Evolutionary conservation across 2,797 vertebrate genomes (phyloP).

Genomic region (Lepidocolaptes lacrymiger): DNA sequence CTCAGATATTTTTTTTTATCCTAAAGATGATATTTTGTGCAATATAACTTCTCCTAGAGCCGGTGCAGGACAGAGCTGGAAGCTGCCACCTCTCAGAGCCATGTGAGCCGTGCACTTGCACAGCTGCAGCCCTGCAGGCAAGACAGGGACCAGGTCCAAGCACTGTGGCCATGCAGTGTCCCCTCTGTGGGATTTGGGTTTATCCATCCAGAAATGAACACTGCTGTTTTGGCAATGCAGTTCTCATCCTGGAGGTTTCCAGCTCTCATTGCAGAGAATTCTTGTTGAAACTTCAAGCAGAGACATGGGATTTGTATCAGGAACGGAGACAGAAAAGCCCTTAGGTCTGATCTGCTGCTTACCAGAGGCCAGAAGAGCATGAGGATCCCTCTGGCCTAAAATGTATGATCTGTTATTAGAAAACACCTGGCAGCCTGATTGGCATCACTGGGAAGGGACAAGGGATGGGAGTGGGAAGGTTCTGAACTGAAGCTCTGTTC

Average conservation of each 20-base stretch:
- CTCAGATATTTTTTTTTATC: not conserved
- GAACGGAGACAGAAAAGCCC: not conserved
- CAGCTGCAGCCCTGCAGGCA: not conserved
- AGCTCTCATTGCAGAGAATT: not conserved
- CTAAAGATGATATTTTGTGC: not conserved
- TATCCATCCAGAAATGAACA: not conserved
- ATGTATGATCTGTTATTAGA: conserved; percentile 23
- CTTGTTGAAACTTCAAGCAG: not conserved
- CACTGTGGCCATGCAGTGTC: accelerated
- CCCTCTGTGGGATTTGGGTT: not conserved
- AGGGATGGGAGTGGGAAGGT: not conserved
- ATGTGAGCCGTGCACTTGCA: not conserved
- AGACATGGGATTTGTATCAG: not conserved
- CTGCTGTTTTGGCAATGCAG: not conserved
- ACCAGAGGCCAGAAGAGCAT: not conserved
- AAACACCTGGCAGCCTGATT: conserved; percentile 36
- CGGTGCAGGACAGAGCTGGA: not conserved
- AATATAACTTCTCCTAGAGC: not conserved
- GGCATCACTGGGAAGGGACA: not conserved
- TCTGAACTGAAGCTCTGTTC: not conserved
- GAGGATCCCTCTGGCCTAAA: conserved; percentile 33
- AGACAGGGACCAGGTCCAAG: not conserved
- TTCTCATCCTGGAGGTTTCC: not conserved
- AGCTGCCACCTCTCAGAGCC: not conserved
- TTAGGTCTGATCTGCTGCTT: conserved; percentile 46